Evolutionary conservation across 2,888 invertebrate species (phyloP).

Genomic region (Drosophila quinaria): DNA sequence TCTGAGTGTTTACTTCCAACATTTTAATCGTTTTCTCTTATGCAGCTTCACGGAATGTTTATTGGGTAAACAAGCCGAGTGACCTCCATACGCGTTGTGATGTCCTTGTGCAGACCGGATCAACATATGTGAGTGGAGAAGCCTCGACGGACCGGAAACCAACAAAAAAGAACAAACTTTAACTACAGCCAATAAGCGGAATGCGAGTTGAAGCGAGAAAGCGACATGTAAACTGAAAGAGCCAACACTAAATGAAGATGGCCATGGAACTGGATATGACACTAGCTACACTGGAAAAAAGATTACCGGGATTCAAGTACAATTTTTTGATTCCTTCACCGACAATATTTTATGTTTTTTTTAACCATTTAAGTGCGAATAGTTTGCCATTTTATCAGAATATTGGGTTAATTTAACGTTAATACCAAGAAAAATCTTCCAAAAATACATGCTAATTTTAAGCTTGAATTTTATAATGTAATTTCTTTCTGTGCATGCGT

Average conservation of each 20-base stretch:
- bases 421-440: too few species aligned
- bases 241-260: conserved; percentile 11
- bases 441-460: too few species aligned
- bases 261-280: conserved; percentile 1
- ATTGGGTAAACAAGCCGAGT: conserved; percentile 41
- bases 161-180: conserved; percentile 39
- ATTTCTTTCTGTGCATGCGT: neutral
- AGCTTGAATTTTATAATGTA: too few species aligned
- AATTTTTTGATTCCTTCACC: too few species aligned
- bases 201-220: conserved; percentile 38
- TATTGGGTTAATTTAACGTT: too few species aligned
- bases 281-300: neutral
- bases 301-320: too few species aligned
- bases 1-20: too few species aligned
- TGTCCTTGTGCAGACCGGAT: conserved; percentile 35
- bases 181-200: conserved; percentile 58
- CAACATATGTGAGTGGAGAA: conserved; percentile 40
- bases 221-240: conserved; percentile 17
- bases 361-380: too few species aligned
- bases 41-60: conserved; percentile 34
- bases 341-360: too few species aligned
- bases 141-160: conserved; percentile 36
- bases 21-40: neutral
- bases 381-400: too few species aligned
- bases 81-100: conserved; percentile 29